Conservation (phyloP, 2,113 vertebrate species). For the Heterotis niloticus region DNA sequence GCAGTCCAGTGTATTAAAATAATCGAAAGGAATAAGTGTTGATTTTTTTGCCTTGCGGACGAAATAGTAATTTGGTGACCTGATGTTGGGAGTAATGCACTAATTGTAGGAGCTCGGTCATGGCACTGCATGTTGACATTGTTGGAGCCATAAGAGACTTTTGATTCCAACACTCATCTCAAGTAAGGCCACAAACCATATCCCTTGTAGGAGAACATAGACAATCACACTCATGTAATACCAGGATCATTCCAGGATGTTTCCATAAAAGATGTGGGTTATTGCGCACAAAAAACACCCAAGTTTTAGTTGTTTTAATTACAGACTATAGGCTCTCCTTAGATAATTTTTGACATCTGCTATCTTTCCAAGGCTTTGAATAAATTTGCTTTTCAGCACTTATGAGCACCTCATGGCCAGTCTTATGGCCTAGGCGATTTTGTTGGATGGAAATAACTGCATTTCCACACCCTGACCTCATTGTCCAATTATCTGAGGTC, state of each 20-base stretch:
- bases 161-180: constrained; percentile 3
- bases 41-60: constrained; percentile 12
- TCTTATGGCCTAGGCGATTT: background rate
- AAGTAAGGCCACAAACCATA: constrained; percentile 3
- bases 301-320: background rate
- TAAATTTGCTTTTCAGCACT: background rate
- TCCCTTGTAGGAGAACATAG: background rate
- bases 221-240: background rate
- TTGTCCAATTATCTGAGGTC: too few relatives aligned
- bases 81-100: constrained; percentile 5
- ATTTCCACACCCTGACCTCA: background rate
- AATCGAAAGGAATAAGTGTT: constrained; percentile 22
- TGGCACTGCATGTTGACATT: constrained; percentile 3
- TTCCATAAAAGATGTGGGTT: background rate
- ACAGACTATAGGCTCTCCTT: background rate
- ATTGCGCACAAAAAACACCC: background rate
- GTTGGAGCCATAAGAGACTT: background rate
- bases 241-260: background rate
- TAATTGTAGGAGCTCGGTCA: constrained; percentile 17
- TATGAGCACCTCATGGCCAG: background rate
- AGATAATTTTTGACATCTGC: too few relatives aligned
- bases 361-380: too few relatives aligned
- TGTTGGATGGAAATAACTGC: background rate
- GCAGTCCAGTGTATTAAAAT: constrained; percentile 11
- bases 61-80: constrained; percentile 12